A percentile compares a stretch with the other conserved stretches of the same genome.
Evolutionary conservation across 2,797 vertebrate genomes (phyloP).

Genomic region (Trachops cirrhosus): DNA sequence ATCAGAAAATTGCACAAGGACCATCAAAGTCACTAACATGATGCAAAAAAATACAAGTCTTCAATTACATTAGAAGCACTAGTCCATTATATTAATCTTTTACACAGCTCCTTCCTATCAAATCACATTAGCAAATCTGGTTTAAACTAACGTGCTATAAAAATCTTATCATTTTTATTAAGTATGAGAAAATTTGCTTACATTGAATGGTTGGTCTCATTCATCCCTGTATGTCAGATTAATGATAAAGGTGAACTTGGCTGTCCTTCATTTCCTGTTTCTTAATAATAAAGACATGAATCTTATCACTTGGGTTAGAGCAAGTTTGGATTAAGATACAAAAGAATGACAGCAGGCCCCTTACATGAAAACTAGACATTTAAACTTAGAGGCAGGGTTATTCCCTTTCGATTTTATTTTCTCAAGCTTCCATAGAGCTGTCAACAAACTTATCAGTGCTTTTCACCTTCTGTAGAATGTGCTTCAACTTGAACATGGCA

Average conservation of each 20-base stretch:
- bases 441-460: background rate
- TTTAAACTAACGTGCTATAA: slow-evolving; percentile 78
- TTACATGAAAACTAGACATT: background rate
- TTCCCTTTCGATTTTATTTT: background rate
- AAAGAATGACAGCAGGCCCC: background rate
- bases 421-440: background rate
- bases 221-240: slow-evolving; percentile 27
- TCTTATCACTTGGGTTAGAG: background rate
- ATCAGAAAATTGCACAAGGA: slow-evolving; percentile 76
- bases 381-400: background rate
- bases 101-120: slow-evolving; percentile 73
- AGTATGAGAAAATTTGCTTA: slow-evolving; percentile 66
- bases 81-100: slow-evolving; percentile 64
- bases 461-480: background rate
- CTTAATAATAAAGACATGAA: background rate
- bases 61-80: slow-evolving; percentile 75
- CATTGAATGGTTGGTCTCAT: slow-evolving; percentile 67
- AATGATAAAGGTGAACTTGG: background rate
- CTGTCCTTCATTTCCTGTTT: background rate
- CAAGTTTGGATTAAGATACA: background rate
- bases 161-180: slow-evolving; percentile 79
- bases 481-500: background rate
- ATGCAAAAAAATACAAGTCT: slow-evolving; percentile 78
- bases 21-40: slow-evolving; percentile 76
- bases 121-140: slow-evolving; percentile 78